Base-by-base conservation (phyloP, 2,113 vertebrate species). In the Perognathus longimembris region DNA sequence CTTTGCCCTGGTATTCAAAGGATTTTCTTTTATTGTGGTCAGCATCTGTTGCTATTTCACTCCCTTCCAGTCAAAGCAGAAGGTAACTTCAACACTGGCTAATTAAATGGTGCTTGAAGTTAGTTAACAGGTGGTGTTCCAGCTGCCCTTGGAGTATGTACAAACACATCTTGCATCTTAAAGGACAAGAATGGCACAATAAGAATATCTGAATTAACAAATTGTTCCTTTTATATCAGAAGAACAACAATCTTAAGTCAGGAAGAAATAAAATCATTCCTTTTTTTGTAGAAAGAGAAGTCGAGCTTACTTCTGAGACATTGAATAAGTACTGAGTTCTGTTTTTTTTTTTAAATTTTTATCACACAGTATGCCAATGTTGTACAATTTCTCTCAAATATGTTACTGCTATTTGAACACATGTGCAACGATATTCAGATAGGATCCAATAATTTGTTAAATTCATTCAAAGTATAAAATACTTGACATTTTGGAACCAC, bases 101-200 rank as follows among this genome's bases (percentile, higher is more conserved):
- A 98, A 99, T 98, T 98, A 98, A 97, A 96, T 92, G 95, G 95
- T 80, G 97, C 97, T 98, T 97, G 90, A 95, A 97, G 96, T 93
- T 97, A 97, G 97, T 95, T 98, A 98, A 98, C 98, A 99, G 98
- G 98, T 98, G 98, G 98, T 96, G 97, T 95, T 97, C 96, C 98
- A 98, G 98, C 98, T 98, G 98, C 96, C 97, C 69, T 78, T 18
- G 36, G 79, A 95, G 94, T 94, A 94, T 24, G 69, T 94, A 89
- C 87, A 96, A 76, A 97, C 91, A 97, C 89, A 83, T 78, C 88
- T 95, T 91, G 66, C 66, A 30, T 85, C 77, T 9, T 88, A 73
- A 76, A 61, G 85, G 75, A 36, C 84, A 89, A 69, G 84, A 79
- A 88, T 42, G 61, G 66, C 89, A 88, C 54, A 84, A 40, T 8